These are phyloP conservation scores for Idaea aversata DNA, from an alignment of 2,888 invertebrate genomes.

Conservation along the genomic window DNA sequence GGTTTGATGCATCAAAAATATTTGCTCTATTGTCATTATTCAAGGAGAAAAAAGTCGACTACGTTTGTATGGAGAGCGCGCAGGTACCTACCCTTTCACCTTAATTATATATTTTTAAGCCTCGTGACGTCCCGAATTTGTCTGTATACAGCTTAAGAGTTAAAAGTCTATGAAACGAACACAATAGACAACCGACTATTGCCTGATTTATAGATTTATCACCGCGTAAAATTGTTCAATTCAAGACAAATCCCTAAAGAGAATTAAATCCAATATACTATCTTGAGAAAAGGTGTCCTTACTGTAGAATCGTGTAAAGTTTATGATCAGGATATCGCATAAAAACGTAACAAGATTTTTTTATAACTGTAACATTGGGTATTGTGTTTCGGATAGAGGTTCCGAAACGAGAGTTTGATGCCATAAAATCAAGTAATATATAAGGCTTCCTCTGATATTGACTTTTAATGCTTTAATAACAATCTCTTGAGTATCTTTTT, in stretches of 20 bases:
- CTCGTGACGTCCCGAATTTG: no score
- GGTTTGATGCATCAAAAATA: no score
- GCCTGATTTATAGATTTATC: not conserved
- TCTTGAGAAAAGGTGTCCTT: slow-evolving; percentile 1
- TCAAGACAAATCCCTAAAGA: not conserved
- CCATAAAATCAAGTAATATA: slow-evolving; percentile 1
- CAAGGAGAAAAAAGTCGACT: no score
- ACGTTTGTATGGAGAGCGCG: no score
- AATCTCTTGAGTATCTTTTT: not conserved
- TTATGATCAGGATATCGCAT: slow-evolving; percentile 1
- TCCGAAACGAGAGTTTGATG: not conserved
- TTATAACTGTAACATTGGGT: not conserved
- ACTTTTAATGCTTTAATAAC: slow-evolving; percentile 1
- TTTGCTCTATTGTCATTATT: no score
- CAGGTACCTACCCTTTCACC: no score
- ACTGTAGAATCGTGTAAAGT: not conserved
- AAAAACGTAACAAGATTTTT: not conserved
- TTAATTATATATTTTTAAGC: no score
- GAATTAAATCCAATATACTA: not conserved
- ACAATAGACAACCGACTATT: not conserved
- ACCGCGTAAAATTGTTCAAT: not conserved
- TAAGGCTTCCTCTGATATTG: not conserved
- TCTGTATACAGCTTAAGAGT: no score
- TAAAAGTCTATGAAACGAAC: no score
- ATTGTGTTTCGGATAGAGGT: slow-evolving; percentile 1